Evolutionary conservation across 2,113 vertebrate genomes (phyloP), one percentile per base, ranked within the genome.

Genomic region (Tetrax tetrax): DNA sequence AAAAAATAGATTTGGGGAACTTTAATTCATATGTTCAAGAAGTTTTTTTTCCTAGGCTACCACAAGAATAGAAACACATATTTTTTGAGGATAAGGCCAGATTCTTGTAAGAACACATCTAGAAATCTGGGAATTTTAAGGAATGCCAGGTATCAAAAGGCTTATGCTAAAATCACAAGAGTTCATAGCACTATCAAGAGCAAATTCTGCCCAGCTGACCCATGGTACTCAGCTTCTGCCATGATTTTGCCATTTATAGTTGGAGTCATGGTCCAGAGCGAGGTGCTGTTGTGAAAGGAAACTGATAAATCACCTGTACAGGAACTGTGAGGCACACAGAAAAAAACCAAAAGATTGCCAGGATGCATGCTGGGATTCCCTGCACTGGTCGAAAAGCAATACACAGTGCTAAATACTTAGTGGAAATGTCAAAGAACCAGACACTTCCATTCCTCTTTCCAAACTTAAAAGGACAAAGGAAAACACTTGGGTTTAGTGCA

Each of bases 291-390:
- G 59, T 70, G 29, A 89, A 94, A 79, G 31, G 21, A 96, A 93
- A 72, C 25, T 17, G 76, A 68, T 85, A 90, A 83, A 75, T 66
- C 74, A 77, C 20, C 41, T 85, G 60, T 85, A 65, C 20, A 83
- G 54, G 94, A 95, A 77, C 25, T 57, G n/a, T 60, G 76, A 90
- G 16, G 14, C n/a, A 87, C n/a, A 57, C 23, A 81, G 74, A 65
- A 95, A 97, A 96, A 91, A n/a, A n/a, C n/a, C 47, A 38, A 16
- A 87, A 47, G 35, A 31, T 74, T 95, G 65, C 41, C 68, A 76
- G 60, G 69, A 93, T 57, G 43, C 81, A 77, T 82, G 45, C 53
- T 85, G 33, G 33, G 63, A 94, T 64, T 91, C 64, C 37, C 29
- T 56, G n/a, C n/a, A 57, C 20, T 80, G 71, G 22, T 57, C 41